A percentile compares a stretch with the other conserved stretches of the same genome.
These are phyloP conservation scores for Epizoanthus illoricatus DNA, from an alignment of 92 coral and sea anemone species.

Conservation along the genomic window DNA sequence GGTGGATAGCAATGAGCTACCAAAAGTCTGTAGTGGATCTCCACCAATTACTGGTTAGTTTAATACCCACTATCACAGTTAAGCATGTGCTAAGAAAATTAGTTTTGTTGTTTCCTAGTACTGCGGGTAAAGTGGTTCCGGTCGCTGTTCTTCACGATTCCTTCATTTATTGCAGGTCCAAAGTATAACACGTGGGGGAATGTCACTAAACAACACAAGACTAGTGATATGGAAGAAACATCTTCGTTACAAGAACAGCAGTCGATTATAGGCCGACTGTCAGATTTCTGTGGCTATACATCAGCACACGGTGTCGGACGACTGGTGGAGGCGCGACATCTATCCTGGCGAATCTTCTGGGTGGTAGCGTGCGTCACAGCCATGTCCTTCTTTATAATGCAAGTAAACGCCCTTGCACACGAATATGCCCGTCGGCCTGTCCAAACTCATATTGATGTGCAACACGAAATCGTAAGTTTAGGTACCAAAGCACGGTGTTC, in stretches of 20 bases:
- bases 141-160: too few relatives aligned
- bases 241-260: neutral
- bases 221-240: neutral
- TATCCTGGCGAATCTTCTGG: slow-evolving; percentile 48
- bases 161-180: neutral
- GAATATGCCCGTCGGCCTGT: neutral
- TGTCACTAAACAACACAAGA: neutral
- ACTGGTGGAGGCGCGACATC: slow-evolving; percentile 41
- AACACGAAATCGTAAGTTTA: neutral
- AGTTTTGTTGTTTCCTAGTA: too few relatives aligned
- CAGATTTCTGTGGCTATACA: slow-evolving; percentile 53
- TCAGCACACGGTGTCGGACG: slow-evolving; percentile 64
- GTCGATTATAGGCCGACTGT: neutral
- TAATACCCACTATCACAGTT: too few relatives aligned
- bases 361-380: slow-evolving; percentile 42
- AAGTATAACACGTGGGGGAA: neutral
- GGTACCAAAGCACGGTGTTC: too few relatives aligned
- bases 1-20: too few relatives aligned
- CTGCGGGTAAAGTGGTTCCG: too few relatives aligned
- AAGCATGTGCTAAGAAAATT: too few relatives aligned
- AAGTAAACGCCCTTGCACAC: slow-evolving; percentile 3
- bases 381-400: slow-evolving; percentile 27
- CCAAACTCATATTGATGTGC: neutral
- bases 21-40: too few relatives aligned
- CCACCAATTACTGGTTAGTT: too few relatives aligned